Conservation (phyloP, 1,140 invertebrate species). For the Trachelipus rathkii region DNA sequence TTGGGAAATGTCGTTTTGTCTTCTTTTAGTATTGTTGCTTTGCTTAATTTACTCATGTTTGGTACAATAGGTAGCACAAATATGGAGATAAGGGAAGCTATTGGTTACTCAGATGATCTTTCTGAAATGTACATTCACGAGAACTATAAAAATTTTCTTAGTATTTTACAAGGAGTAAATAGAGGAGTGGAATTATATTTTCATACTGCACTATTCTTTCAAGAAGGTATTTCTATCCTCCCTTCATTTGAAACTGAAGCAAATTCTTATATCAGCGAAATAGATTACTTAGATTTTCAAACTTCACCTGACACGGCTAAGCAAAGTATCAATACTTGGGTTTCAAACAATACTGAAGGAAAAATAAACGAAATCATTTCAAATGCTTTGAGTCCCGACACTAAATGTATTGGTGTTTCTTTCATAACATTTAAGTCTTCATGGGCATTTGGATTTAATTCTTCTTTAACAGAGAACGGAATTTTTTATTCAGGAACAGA, state of each 20-base stretch:
- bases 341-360: slow-evolving; percentile 63
- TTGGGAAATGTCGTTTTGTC: too few species aligned
- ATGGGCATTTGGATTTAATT: slow-evolving; percentile 66
- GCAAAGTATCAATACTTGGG: slow-evolving; percentile 66
- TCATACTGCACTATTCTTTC: slow-evolving; percentile 34
- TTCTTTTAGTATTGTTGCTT: too few species aligned
- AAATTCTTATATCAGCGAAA: slow-evolving; percentile 60
- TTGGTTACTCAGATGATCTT: slow-evolving; percentile 35
- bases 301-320: slow-evolving; percentile 54
- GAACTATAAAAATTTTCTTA: slow-evolving; percentile 24
- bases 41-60: too few species aligned
- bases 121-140: slow-evolving; percentile 27
- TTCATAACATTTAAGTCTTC: slow-evolving; percentile 80
- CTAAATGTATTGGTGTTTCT: slow-evolving; percentile 68
- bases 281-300: slow-evolving; percentile 62
- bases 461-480: slow-evolving; percentile 53
- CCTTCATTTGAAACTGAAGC: slow-evolving; percentile 30
- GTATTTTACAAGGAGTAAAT: not conserved
- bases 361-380: slow-evolving; percentile 60
- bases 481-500: slow-evolving; percentile 56
- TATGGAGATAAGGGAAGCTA: slow-evolving; percentile 34
- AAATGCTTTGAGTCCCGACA: slow-evolving; percentile 52
- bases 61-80: too few species aligned
- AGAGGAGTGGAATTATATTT: slow-evolving; percentile 27
- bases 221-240: slow-evolving; percentile 21